Conservation (phyloP, 1,140 invertebrate species). For the Eufriesea mexicana region DNA sequence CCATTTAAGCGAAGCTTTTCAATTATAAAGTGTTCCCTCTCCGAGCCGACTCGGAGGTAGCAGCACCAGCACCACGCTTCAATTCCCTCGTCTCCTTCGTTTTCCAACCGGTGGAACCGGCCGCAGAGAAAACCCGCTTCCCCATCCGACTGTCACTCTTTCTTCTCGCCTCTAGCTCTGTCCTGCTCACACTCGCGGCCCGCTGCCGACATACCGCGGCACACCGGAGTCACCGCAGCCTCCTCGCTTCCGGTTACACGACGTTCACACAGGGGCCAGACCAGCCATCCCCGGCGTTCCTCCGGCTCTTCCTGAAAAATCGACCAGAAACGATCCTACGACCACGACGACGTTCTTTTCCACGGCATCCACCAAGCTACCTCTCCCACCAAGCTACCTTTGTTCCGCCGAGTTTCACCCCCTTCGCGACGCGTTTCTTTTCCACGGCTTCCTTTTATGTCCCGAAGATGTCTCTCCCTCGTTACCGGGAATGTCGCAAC, state of each 20-base stretch:
- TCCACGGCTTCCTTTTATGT: slow-evolving; percentile 22
- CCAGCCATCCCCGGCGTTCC: neutral
- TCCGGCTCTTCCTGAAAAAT: slow-evolving; percentile 51
- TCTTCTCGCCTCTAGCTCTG: slow-evolving; percentile 22
- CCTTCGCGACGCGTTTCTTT: slow-evolving; percentile 42
- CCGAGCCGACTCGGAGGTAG: neutral
- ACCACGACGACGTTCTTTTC: slow-evolving; percentile 4
- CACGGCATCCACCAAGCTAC: neutral
- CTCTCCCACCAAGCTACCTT: neutral
- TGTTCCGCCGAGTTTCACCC: slow-evolving; percentile 2
- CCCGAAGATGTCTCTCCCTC: slow-evolving; percentile 57
- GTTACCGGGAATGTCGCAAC: slow-evolving; percentile 68
- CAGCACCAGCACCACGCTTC: slow-evolving; percentile 40
- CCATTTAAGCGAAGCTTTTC: slow-evolving; percentile 75
- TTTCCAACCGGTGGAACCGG: slow-evolving; percentile 32
- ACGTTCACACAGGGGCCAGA: slow-evolving; percentile 47
- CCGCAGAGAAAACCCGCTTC: slow-evolving; percentile 19
- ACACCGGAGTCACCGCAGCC: slow-evolving; percentile 48
- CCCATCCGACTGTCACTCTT: slow-evolving; percentile 41
- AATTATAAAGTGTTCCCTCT: slow-evolving; percentile 74
- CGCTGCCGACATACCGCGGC: slow-evolving; percentile 40
- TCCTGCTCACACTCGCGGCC: neutral
- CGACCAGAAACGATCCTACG: slow-evolving; percentile 55
- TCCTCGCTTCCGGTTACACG: slow-evolving; percentile 57
- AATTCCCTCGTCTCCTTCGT: slow-evolving; percentile 57